Conservation (phyloP, 2,797 vertebrate species). For the Coreius guichenoti region DNA sequence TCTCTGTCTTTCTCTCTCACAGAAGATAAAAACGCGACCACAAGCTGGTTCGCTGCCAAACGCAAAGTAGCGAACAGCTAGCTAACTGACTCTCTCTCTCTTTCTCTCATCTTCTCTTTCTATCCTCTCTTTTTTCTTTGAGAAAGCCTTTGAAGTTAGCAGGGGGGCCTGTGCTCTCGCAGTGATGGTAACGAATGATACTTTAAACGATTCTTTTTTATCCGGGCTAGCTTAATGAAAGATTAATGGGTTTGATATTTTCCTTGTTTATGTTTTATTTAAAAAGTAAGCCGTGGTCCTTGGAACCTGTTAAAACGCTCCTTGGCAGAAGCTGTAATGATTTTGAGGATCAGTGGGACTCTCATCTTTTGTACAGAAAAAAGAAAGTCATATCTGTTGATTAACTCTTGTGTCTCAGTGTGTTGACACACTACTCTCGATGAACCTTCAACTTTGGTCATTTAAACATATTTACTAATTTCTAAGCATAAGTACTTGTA, state of each 20-base stretch:
- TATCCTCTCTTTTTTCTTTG: constrained; percentile 60
- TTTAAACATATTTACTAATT: constrained; percentile 2
- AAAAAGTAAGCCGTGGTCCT: constrained; percentile 79
- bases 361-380: constrained; percentile 66
- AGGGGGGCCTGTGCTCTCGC: constrained; percentile 90
- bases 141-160: constrained; percentile 95
- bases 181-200: constrained; percentile 92
- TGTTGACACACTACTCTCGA: neutral
- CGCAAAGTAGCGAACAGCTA: constrained; percentile 75
- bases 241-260: constrained; percentile 99
- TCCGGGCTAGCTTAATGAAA: constrained; percentile 98
- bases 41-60: constrained; percentile 92
- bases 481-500: neutral
- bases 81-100: constrained; percentile 81
- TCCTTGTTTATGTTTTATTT: constrained; percentile 93
- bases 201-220: constrained; percentile 99
- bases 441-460: neutral
- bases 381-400: constrained; percentile 60
- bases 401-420: constrained; percentile 54
- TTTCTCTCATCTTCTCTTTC: constrained; percentile 70
- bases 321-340: constrained; percentile 73
- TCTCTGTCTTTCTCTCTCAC: constrained; percentile 69
- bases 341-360: constrained; percentile 82
- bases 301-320: constrained; percentile 84
- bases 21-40: constrained; percentile 87